phyloP scores from a whole-genome alignment of 2,113 vertebrate species.

The Pipra filicauda region DNA sequence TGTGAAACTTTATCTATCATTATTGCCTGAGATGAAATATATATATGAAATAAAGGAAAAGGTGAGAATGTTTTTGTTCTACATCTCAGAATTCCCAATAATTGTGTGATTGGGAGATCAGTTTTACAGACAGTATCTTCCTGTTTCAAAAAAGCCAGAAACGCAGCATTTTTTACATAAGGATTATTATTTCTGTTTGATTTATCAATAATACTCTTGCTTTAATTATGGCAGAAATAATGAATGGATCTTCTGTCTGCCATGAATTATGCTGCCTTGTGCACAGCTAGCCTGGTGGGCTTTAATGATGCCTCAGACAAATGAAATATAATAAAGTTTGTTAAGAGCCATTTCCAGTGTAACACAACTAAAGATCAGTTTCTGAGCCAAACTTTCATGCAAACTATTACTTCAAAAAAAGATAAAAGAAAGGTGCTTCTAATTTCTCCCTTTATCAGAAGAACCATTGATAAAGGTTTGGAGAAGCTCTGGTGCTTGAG shows the following conservation, averaged over 20 bases:
- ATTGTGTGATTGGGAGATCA: neutral
- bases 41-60: constrained; percentile 29
- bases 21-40: constrained; percentile 33
- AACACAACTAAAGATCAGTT: neutral
- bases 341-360: constrained; percentile 33
- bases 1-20: neutral
- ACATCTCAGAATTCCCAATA: neutral
- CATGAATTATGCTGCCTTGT: constrained; percentile 63
- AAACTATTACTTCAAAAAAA: neutral
- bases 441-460: constrained; percentile 15
- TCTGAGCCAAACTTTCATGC: constrained; percentile 24
- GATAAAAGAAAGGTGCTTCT: neutral
- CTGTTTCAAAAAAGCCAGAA: constrained; percentile 8
- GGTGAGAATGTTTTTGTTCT: constrained; percentile 30
- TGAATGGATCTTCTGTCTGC: constrained; percentile 70
- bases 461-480: neutral
- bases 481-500: neutral
- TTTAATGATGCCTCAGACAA: constrained; percentile 64
- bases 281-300: constrained; percentile 34
- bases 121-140: constrained; percentile 53
- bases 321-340: constrained; percentile 62
- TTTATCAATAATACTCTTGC: constrained; percentile 71
- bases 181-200: constrained; percentile 67
- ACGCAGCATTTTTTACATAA: constrained; percentile 33
- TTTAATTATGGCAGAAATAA: constrained; percentile 76